Percentiles rank a stretch among this genome's conserved stretches.
These are phyloP conservation scores for Nixonia krombeini DNA, from an alignment of 1,140 invertebrate species.

Conservation along the genomic window DNA sequence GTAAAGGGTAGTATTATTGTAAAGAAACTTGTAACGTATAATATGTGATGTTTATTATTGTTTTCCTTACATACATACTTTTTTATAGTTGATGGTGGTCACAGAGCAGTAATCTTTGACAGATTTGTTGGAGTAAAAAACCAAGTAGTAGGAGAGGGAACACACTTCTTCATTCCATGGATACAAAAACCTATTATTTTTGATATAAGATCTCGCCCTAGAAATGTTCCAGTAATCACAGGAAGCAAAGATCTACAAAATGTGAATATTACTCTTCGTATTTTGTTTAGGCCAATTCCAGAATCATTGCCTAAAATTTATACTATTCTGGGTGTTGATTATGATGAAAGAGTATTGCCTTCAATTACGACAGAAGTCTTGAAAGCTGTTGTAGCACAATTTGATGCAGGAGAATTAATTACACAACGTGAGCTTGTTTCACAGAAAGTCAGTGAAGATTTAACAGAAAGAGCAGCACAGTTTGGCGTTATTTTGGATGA, in stretches of 20 bases:
- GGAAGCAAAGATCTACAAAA: slow-evolving; percentile 99
- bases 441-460: slow-evolving; percentile 92
- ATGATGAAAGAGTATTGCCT: slow-evolving; percentile 98
- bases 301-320: slow-evolving; percentile 94
- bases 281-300: slow-evolving; percentile 94
- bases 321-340: slow-evolving; percentile 96
- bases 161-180: slow-evolving; percentile 99
- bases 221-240: slow-evolving; percentile 97
- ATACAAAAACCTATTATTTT: slow-evolving; percentile 98
- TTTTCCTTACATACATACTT: neutral
- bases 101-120: slow-evolving; percentile 99
- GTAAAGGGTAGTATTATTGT: neutral
- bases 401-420: slow-evolving; percentile 99
- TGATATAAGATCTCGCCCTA: slow-evolving; percentile 95
- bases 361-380: slow-evolving; percentile 99
- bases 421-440: slow-evolving; percentile 99
- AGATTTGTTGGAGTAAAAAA: slow-evolving; percentile 96
- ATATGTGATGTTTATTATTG: no score
- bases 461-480: slow-evolving; percentile 92
- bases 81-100: slow-evolving; percentile 96
- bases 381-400: slow-evolving; percentile 99
- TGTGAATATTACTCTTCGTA: slow-evolving; percentile 98
- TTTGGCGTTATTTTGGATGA: slow-evolving; percentile 99
- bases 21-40: neutral
- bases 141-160: slow-evolving; percentile 95